phyloP scores from a whole-genome alignment of 2,797 vertebrate genomes.

The Myiothlypis coronata region DNA sequence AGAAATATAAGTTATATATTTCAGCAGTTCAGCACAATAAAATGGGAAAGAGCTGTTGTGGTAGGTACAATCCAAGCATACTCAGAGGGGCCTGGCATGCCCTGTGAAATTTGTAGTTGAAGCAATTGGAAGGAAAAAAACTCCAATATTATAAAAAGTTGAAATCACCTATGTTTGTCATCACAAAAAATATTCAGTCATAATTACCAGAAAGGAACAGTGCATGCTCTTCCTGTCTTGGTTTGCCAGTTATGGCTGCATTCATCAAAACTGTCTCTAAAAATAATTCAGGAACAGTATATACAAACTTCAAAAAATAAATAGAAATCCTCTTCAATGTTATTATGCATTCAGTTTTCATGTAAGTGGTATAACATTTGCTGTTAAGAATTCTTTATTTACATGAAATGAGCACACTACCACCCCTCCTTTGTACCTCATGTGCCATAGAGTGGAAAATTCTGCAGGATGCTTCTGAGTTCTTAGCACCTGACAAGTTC shows the following conservation, averaged over 20 bases:
- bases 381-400: background rate
- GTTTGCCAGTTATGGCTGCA: background rate
- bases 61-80: background rate
- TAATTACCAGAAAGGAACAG: background rate
- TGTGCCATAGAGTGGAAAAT: background rate
- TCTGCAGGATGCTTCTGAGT: background rate
- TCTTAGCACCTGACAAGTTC: background rate
- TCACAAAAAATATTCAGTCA: background rate
- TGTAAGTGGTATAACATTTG: background rate
- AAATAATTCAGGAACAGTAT: background rate
- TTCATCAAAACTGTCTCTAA: background rate
- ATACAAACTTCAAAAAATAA: background rate
- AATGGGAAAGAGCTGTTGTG: background rate
- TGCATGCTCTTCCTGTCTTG: background rate
- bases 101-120: background rate
- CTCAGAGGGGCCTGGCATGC: background rate
- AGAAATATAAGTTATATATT: background rate
- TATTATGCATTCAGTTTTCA: background rate
- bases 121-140: background rate
- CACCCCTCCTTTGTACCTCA: background rate
- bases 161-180: rapidly evolving
- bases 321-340: background rate
- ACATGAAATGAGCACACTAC: background rate
- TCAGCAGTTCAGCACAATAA: background rate
- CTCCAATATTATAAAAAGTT: background rate